Evolutionary conservation across 2,888 invertebrate genomes (phyloP).

Genomic region (Poecilobothrus nobilitatus): DNA sequence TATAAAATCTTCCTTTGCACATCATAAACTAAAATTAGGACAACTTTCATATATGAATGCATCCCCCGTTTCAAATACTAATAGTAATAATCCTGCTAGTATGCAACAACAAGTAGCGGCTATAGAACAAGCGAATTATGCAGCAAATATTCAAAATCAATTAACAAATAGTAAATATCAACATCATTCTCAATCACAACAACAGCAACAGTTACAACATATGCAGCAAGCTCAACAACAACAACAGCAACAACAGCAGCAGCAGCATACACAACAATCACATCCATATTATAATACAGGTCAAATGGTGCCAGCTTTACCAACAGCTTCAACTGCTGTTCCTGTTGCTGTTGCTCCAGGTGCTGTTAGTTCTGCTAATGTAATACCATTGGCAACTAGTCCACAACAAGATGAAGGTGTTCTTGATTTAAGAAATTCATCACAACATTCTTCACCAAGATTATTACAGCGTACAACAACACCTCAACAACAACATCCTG

Average conservation of each 20-base stretch:
- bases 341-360: conserved; percentile 28
- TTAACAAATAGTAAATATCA: background rate
- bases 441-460: conserved; percentile 33
- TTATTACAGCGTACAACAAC: conserved; percentile 16
- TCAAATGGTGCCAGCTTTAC: conserved; percentile 17
- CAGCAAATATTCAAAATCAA: conserved; percentile 5
- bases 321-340: conserved; percentile 20
- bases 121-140: conserved; percentile 9
- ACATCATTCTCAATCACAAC: conserved; percentile 20
- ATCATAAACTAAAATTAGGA: conserved; percentile 42
- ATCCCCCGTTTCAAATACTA: conserved; percentile 20
- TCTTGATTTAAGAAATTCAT: conserved; percentile 42
- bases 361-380: conserved; percentile 34
- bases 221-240: conserved; percentile 21
- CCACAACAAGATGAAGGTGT: conserved; percentile 36
- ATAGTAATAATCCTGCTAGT: conserved; percentile 15
- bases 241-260: conserved; percentile 19
- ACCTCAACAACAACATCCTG: conserved; percentile 19
- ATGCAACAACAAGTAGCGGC: conserved; percentile 14
- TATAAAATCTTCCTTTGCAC: conserved; percentile 40
- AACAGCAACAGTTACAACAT: conserved; percentile 19
- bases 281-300: conserved; percentile 13
- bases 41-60: conserved; percentile 32
- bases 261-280: conserved; percentile 24
- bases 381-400: conserved; percentile 31